phyloP scores from a whole-genome alignment of 2,888 invertebrate species.

The Hyposoter didymator region DNA sequence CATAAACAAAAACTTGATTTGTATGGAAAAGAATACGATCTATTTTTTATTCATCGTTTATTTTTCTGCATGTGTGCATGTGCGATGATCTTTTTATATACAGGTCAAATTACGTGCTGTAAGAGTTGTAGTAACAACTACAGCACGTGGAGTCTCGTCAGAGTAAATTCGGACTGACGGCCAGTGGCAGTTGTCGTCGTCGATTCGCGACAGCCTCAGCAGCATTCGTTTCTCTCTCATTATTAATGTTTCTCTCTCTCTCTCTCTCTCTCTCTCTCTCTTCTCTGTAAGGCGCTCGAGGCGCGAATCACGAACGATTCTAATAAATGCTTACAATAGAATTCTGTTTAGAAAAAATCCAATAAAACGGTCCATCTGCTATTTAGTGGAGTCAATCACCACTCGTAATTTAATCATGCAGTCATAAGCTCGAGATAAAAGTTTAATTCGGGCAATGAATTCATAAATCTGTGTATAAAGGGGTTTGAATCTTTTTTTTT shows the following conservation, averaged over 20 bases:
- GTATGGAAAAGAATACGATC: background rate
- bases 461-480: background rate
- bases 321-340: conserved; percentile 17
- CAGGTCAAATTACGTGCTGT: conserved; percentile 31
- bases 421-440: background rate
- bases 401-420: background rate
- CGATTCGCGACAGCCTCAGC: conserved; percentile 27
- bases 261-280: conserved; percentile 27
- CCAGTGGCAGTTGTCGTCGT: conserved; percentile 17
- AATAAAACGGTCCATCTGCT: conserved; percentile 1
- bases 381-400: background rate
- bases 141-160: conserved; percentile 45
- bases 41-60: conserved; percentile 21
- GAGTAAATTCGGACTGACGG: conserved; percentile 39
- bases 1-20: background rate
- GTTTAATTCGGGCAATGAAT: background rate
- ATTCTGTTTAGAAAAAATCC: conserved; percentile 24
- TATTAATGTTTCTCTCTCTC: conserved; percentile 12
- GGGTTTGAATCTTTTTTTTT: background rate
- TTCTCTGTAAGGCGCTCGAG: conserved; percentile 6
- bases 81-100: conserved; percentile 13
- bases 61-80: background rate
- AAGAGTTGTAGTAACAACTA: conserved; percentile 14
- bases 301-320: conserved; percentile 37
- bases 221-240: conserved; percentile 15